These are phyloP conservation scores for Dipus sagitta DNA, from an alignment of 2,797 vertebrate genomes.

Conservation along the genomic window DNA sequence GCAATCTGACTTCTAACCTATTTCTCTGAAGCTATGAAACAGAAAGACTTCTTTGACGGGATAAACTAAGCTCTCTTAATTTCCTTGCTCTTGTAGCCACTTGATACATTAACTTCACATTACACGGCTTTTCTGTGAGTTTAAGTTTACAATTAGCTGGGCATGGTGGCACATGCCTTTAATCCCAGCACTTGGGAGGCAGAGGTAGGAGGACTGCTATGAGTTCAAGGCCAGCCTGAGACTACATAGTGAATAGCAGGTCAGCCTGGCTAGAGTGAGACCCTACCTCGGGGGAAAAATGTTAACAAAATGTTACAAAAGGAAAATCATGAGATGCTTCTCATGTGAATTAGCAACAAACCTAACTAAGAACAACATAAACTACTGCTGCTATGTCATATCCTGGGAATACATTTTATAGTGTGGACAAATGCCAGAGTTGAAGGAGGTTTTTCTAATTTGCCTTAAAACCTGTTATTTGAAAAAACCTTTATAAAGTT, in stretches of 20 bases:
- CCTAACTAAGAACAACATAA: background rate
- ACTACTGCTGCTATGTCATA: background rate
- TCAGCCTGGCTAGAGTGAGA: too few relatives aligned
- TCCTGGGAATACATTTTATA: conserved; percentile 19
- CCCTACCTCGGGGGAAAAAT: too few relatives aligned
- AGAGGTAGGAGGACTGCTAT: too few relatives aligned
- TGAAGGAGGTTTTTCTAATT: conserved; percentile 35
- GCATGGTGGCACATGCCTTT: too few relatives aligned
- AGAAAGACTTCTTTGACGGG: conserved; percentile 17
- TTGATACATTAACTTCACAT: background rate
- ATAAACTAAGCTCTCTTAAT: conserved; percentile 1
- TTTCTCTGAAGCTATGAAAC: conserved; percentile 27
- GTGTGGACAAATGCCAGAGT: conserved; percentile 10
- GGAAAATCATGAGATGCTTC: conserved; percentile 65
- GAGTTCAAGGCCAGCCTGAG: too few relatives aligned
- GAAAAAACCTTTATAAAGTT: conserved; percentile 60
- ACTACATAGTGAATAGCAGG: too few relatives aligned
- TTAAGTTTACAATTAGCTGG: conserved; percentile 62
- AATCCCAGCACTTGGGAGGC: too few relatives aligned
- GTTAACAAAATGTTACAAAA: background rate
- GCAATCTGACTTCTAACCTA: background rate
- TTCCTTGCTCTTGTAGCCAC: background rate
- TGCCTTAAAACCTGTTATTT: conserved; percentile 63
- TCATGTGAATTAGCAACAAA: conserved; percentile 52
- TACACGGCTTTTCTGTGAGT: conserved; percentile 37